Conservation (phyloP, 2,888 invertebrate species). For the Cantharis nigra region DNA sequence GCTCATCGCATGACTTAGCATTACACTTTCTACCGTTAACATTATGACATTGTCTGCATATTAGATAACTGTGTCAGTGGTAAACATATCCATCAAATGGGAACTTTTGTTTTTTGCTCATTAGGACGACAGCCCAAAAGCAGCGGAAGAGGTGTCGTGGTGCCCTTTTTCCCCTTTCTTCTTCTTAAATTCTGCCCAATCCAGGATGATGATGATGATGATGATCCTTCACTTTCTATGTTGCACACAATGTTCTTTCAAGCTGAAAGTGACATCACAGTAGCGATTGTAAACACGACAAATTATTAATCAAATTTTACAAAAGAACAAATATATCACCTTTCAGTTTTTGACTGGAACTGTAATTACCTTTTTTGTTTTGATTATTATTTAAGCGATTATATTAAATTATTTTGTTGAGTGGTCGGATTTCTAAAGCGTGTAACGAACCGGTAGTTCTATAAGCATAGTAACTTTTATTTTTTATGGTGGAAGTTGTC, state of each 20-base stretch:
- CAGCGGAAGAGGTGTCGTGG: not conserved
- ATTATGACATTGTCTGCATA: constrained; percentile 3
- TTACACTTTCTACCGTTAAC: not conserved
- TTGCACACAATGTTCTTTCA: not conserved
- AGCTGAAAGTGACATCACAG: not conserved
- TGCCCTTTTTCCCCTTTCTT: not conserved
- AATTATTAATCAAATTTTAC: not conserved
- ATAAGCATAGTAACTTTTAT: constrained; percentile 7
- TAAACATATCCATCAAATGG: not conserved
- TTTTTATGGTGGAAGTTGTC: constrained; percentile 13
- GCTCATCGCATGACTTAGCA: constrained; percentile 5
- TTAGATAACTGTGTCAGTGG: constrained; percentile 1
- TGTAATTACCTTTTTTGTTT: not conserved
- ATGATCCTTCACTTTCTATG: not conserved
- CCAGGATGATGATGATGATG: not conserved
- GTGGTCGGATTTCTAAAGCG: constrained; percentile 10
- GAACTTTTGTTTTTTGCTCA: not conserved
- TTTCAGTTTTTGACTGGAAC: not conserved
- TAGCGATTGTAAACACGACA: not conserved
- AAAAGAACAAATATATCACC: not conserved
- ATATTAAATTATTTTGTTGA: not conserved
- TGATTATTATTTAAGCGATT: not conserved
- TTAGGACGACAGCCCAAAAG: not conserved
- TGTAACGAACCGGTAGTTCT: constrained; percentile 16
- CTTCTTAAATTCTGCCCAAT: no score